Evolutionary conservation across 2,888 invertebrate species (phyloP).

Genomic region (Acholoe squamosa): DNA sequence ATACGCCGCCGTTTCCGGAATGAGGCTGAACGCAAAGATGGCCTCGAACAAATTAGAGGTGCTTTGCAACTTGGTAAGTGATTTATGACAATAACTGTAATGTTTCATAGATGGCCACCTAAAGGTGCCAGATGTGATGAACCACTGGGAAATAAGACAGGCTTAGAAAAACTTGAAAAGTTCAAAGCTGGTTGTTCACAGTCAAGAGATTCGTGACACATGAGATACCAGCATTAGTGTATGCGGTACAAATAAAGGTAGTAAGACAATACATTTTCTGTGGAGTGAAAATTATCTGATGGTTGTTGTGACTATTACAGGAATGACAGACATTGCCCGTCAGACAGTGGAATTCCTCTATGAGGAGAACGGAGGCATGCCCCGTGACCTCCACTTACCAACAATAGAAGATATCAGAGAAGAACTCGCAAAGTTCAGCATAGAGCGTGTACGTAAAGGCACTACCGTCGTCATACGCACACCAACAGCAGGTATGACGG

Average conservation of each 20-base stretch:
- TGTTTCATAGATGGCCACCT: too few species aligned
- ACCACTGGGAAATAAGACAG: too few species aligned
- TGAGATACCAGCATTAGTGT: too few species aligned
- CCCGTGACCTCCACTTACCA: slow-evolving; percentile 83
- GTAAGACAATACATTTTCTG: too few species aligned
- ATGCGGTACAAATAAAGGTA: too few species aligned
- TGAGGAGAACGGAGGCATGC: slow-evolving; percentile 83
- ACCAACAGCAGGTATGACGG: slow-evolving; percentile 73
- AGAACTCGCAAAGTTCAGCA: slow-evolving; percentile 82
- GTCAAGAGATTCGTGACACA: too few species aligned
- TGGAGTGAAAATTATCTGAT: too few species aligned
- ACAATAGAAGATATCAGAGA: slow-evolving; percentile 83
- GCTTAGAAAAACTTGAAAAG: too few species aligned
- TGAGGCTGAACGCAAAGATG: slow-evolving; percentile 83
- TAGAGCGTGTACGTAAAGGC: slow-evolving; percentile 82
- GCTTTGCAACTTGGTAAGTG: slow-evolving; percentile 81
- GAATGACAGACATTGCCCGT: slow-evolving; percentile 83
- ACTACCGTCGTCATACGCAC: slow-evolving; percentile 81
- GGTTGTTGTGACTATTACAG: slow-evolving; percentile 68
- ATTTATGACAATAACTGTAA: too few species aligned
- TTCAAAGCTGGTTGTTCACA: too few species aligned
- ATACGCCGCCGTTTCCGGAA: slow-evolving; percentile 83
- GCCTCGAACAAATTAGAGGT: slow-evolving; percentile 83
- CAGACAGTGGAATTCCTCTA: slow-evolving; percentile 84
- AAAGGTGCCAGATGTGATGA: too few species aligned